Conservation (phyloP, 2,113 vertebrate genomes). For the Leucoraja erinaceus region DNA sequence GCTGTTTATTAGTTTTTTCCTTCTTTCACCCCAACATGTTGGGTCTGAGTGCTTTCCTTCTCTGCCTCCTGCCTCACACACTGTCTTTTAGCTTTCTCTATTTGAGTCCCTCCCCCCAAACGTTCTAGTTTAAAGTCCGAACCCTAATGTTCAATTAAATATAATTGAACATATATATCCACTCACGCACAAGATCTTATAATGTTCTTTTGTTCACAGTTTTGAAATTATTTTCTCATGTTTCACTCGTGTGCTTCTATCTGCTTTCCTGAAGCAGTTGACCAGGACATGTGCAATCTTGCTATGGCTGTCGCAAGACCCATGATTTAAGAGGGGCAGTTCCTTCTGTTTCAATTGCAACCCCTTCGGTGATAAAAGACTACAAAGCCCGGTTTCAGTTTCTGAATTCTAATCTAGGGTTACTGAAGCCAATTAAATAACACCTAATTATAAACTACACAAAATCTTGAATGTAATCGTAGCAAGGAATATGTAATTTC, state of each 20-base stretch:
- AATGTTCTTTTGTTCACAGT: background rate
- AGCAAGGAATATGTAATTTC: background rate
- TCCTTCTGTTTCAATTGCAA: background rate
- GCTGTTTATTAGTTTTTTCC: no score
- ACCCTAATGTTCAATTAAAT: no score
- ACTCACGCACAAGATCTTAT: background rate
- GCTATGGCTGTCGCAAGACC: background rate
- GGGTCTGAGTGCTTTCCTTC: no score
- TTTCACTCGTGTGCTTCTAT: no score
- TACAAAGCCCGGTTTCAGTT: background rate
- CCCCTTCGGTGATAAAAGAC: background rate
- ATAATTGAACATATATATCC: background rate
- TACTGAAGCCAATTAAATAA: background rate
- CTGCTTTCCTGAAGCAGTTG: background rate
- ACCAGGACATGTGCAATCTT: background rate
- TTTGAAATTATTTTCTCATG: background rate
- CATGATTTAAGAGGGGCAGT: background rate
- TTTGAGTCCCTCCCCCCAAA: no score
- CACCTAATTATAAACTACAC: background rate
- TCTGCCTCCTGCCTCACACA: no score
- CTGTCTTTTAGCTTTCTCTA: no score
- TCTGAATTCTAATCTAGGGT: background rate
- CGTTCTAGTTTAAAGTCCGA: no score
- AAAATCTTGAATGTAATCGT: background rate
- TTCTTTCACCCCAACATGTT: no score